Evolutionary conservation across 2,888 invertebrate species (phyloP), one percentile per base, ranked within the genome.

Genomic region (Leucoptera coffeella): DNA sequence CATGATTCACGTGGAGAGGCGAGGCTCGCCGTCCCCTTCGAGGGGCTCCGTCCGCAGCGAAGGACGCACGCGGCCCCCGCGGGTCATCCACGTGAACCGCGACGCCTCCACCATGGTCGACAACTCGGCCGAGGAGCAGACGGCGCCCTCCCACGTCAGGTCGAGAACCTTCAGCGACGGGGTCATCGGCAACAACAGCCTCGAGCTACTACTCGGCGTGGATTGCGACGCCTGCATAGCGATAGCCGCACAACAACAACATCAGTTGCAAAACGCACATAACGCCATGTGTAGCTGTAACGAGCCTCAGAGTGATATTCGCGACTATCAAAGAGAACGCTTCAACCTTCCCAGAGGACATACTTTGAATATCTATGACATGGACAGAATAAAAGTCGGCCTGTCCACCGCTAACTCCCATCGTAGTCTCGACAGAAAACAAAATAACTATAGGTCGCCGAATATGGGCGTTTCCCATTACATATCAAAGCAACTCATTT

Each of bases 81-180:
- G 69, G 20, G 64, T 72, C 30, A 71, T 72, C 35, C 60, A 58
- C 25, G 72, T 72, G 30, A 72, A 72, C 40, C 57, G 72, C 14
- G 72, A 72, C 40, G 72, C 64, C 8, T 49, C 69, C 32, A 72
- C 72, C 19, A 72, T 71, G 71, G 58, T 69, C 41, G 71, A 65
- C 17, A 17, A 9, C 17, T 6, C 17, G 3, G 30, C 37, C 13
- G 27, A 36, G 22, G 31, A 29, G 11, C 34, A 34, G 15, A 12
- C 31, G 14, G 27, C 29, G 26, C 30, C 29, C 4, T 41, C 62
- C 21, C 58, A 64, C 34, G 67, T 67, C 35, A 57, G 72, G 26
- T 69, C 71, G 6, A 52, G 72, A 12, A 72, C 72, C 4, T 67
- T 72, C 38, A 71, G 71, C 36, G 72, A 72, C 30, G 71, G 72